phyloP scores from a whole-genome alignment of 2,113 vertebrate genomes.

The Eulacestoma nigropectus region DNA sequence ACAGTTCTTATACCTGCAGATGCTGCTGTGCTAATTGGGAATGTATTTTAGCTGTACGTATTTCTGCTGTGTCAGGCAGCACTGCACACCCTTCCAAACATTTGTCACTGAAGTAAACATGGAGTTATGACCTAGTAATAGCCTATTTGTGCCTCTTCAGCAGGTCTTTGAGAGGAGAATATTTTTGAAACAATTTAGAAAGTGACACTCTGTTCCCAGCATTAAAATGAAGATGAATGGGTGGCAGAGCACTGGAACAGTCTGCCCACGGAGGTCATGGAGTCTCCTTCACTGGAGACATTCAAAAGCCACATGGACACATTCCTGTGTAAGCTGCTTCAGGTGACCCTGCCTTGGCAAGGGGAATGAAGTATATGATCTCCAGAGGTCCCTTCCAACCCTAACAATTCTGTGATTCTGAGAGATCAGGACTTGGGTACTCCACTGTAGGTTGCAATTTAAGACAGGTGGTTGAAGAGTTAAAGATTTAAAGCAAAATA shows the following conservation, averaged over 20 bases:
- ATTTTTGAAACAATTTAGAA: background rate
- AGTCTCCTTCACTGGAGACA: background rate
- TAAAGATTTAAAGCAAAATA: background rate
- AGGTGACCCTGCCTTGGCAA: background rate
- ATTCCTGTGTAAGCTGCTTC: background rate
- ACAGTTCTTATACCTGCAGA: background rate
- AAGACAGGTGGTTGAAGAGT: background rate
- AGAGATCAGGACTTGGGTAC: background rate
- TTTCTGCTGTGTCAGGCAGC: background rate
- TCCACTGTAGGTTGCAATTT: background rate
- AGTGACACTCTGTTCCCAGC: background rate
- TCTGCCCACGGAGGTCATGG: background rate
- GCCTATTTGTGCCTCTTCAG: background rate
- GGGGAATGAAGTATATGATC: background rate
- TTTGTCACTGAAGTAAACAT: background rate
- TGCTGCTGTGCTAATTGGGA: background rate
- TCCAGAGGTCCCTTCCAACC: background rate
- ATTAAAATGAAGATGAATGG: background rate
- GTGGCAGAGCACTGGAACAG: background rate
- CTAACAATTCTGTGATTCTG: background rate
- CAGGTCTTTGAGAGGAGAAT: background rate
- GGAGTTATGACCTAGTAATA: background rate
- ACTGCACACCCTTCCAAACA: background rate
- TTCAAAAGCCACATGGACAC: background rate
- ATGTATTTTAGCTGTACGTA: fast-evolving